A percentile compares a stretch with the other conserved stretches of the same genome.
These are phyloP conservation scores for Valencia hispanica DNA, from an alignment of 2,797 vertebrate species.

Conservation along the genomic window DNA sequence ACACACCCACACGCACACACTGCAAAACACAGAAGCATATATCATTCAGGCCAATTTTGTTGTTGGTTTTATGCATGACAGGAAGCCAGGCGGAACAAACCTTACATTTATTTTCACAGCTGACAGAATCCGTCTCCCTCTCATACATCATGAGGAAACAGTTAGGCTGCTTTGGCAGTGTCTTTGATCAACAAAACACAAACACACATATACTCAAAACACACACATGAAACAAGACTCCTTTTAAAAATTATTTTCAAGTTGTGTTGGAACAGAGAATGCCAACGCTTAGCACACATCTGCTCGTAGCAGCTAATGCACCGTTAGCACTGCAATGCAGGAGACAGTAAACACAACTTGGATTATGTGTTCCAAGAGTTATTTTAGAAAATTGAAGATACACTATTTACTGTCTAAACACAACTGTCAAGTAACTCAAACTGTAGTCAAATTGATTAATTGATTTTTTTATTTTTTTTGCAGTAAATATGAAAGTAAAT, in stretches of 20 bases:
- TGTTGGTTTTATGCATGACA: conserved; percentile 8
- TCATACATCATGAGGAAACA: conserved; percentile 57
- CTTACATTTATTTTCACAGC: conserved; percentile 54
- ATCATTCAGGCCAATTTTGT: conserved; percentile 22
- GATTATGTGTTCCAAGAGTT: not conserved
- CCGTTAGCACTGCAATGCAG: not conserved
- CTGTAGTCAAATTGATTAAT: not conserved
- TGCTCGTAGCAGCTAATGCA: conserved; percentile 7
- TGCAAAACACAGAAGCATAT: conserved; percentile 6
- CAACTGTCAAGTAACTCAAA: not conserved
- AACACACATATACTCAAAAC: conserved; percentile 1
- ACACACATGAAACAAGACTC: conserved; percentile 4
- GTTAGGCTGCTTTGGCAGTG: conserved; percentile 18
- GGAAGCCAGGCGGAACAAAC: conserved; percentile 25
- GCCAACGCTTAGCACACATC: not conserved
- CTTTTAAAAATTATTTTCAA: conserved; percentile 1
- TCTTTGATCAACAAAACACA: conserved; percentile 26
- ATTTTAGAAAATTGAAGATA: not conserved
- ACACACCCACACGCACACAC: too few relatives aligned
- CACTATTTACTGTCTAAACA: not conserved
- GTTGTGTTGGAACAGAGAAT: not conserved
- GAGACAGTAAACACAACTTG: not conserved
- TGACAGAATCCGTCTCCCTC: conserved; percentile 37
- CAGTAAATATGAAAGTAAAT: not conserved
- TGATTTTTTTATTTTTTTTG: too few relatives aligned